Evolutionary conservation across 2,113 vertebrate genomes (phyloP).

Genomic region (Morone chrysops): DNA sequence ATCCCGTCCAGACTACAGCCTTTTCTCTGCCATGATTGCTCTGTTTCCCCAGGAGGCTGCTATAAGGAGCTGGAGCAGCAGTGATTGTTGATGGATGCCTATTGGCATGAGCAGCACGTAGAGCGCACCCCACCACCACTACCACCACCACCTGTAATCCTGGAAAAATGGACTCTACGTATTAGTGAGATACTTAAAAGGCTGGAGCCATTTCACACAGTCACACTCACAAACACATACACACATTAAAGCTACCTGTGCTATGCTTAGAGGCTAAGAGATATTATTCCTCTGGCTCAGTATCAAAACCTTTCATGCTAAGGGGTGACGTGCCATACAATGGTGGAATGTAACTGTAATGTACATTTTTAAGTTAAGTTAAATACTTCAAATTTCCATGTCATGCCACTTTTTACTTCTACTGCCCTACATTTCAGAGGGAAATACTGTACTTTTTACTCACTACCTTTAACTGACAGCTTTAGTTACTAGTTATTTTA

Average conservation of each 20-base stretch:
- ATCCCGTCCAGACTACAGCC: constrained; percentile 29
- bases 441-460: not conserved
- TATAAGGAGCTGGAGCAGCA: constrained; percentile 29
- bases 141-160: constrained; percentile 44
- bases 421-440: not conserved
- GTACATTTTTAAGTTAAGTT: not conserved
- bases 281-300: constrained; percentile 40
- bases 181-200: constrained; percentile 65
- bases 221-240: constrained; percentile 33
- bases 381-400: not conserved
- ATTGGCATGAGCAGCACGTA: constrained; percentile 66
- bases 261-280: constrained; percentile 26
- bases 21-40: constrained; percentile 53
- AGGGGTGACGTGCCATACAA: constrained; percentile 6
- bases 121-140: not conserved
- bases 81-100: constrained; percentile 52
- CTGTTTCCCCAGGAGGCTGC: constrained; percentile 43
- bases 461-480: not conserved
- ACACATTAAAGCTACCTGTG: constrained; percentile 49
- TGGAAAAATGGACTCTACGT: constrained; percentile 62
- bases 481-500: not conserved
- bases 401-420: not conserved
- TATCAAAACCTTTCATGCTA: constrained; percentile 30
- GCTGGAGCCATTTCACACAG: constrained; percentile 52
- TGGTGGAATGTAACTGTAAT: not conserved